A percentile compares a stretch with the other conserved stretches of the same genome.
phyloP scores from a whole-genome alignment of 2,113 vertebrate genomes.

The Tupaia tana region DNA sequence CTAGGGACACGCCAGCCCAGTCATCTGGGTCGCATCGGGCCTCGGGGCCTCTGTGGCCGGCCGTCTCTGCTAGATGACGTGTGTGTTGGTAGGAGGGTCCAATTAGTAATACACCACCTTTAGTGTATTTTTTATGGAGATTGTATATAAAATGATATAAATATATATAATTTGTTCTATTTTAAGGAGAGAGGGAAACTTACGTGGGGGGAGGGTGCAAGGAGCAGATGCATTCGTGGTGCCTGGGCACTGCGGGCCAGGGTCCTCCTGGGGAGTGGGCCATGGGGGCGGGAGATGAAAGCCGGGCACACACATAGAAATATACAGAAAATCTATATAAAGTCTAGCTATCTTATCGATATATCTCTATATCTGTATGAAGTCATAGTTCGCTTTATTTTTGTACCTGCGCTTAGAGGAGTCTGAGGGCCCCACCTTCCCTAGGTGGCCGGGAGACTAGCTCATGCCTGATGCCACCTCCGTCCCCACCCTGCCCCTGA shows the following conservation, averaged over 20 bases:
- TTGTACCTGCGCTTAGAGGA: constrained; percentile 87
- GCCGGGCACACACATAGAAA: constrained; percentile 77
- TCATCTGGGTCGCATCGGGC: constrained; percentile 53
- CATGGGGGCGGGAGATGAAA: background rate
- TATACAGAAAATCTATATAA: constrained; percentile 83
- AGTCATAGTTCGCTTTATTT: constrained; percentile 88
- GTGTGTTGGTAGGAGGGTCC: constrained; percentile 63
- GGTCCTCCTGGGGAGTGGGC: constrained; percentile 13
- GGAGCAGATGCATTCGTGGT: constrained; percentile 57
- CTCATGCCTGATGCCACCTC: constrained; percentile 53
- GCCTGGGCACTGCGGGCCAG: constrained; percentile 37
- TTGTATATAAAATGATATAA: constrained; percentile 89
- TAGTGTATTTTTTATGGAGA: constrained; percentile 82
- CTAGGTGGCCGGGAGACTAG: constrained; percentile 69
- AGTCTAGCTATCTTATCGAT: constrained; percentile 80
- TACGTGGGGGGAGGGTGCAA: constrained; percentile 46
- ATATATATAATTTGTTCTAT: constrained; percentile 88
- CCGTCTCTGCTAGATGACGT: constrained; percentile 64
- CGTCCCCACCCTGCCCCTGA: background rate
- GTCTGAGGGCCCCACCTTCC: constrained; percentile 78
- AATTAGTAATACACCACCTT: constrained; percentile 77
- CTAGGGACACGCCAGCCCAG: background rate
- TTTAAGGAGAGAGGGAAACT: constrained; percentile 84
- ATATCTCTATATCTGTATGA: constrained; percentile 86
- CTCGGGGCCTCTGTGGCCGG: constrained; percentile 49